Evolutionary conservation across 2,888 invertebrate genomes (phyloP).

Genomic region (Colletes collaris): DNA sequence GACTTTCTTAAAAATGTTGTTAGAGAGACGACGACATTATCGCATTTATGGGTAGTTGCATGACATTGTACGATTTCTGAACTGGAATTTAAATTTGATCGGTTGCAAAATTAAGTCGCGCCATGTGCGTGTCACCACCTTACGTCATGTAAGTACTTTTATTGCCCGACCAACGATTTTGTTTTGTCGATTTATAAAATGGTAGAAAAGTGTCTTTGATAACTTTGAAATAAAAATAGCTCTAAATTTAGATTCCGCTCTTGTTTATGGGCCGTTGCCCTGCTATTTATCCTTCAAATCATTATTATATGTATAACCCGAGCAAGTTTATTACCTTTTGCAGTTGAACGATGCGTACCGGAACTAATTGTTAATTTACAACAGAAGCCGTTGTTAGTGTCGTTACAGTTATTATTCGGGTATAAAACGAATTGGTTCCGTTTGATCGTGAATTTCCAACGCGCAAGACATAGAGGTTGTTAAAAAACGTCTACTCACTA

Average conservation of each 20-base stretch:
- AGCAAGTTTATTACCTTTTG: constrained; percentile 33
- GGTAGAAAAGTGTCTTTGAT: not conserved
- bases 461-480: no score
- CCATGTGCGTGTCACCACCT: constrained; percentile 24
- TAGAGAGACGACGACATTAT: not conserved
- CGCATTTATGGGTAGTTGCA: not conserved
- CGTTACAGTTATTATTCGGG: not conserved
- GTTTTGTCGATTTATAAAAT: constrained; percentile 36
- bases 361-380: constrained; percentile 21
- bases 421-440: not conserved
- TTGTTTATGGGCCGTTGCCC: constrained; percentile 43
- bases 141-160: constrained; percentile 27
- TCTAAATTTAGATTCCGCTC: constrained; percentile 27
- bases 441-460: no score
- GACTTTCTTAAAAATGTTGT: not conserved
- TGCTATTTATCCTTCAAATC: constrained; percentile 29
- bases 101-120: constrained; percentile 25
- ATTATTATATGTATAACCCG: constrained; percentile 45
- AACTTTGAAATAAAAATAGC: constrained; percentile 23
- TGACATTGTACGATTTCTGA: constrained; percentile 12
- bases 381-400: not conserved
- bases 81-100: constrained; percentile 15
- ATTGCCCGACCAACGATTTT: constrained; percentile 17
- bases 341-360: constrained; percentile 1
- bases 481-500: no score